These are phyloP conservation scores for Agrotis puta DNA, from an alignment of 2,888 invertebrate species.

Conservation along the genomic window DNA sequence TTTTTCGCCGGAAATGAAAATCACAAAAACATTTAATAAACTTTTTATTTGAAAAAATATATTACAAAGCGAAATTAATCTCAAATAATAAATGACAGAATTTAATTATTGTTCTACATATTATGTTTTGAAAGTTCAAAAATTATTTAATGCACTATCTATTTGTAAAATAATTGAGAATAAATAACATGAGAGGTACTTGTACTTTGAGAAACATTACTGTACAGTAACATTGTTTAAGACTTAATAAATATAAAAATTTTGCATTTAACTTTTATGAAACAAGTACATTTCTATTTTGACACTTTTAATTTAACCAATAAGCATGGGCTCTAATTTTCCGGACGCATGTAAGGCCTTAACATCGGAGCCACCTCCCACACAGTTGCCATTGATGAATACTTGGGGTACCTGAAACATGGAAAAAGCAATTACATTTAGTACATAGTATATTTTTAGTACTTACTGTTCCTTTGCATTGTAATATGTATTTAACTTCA, in stretches of 20 bases:
- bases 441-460: background rate
- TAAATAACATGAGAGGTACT: slow-evolving; percentile 24
- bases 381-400: slow-evolving; percentile 96
- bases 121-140: slow-evolving; percentile 3
- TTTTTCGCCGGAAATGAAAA: slow-evolving; percentile 16
- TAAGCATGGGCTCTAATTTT: slow-evolving; percentile 91
- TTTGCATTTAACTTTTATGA: slow-evolving; percentile 3
- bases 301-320: slow-evolving; percentile 74
- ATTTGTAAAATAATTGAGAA: background rate
- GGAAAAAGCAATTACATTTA: slow-evolving; percentile 23
- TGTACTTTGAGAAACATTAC: slow-evolving; percentile 48
- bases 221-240: slow-evolving; percentile 23
- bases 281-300: slow-evolving; percentile 18
- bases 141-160: background rate
- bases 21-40: slow-evolving; percentile 21
- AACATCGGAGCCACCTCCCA: slow-evolving; percentile 98
- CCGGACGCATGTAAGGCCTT: slow-evolving; percentile 94
- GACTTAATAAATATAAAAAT: slow-evolving; percentile 20
- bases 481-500: slow-evolving; percentile 7
- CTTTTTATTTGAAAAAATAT: slow-evolving; percentile 56
- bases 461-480: slow-evolving; percentile 6
- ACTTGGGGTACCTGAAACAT: slow-evolving; percentile 96
- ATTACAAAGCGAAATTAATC: slow-evolving; percentile 48
- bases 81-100: slow-evolving; percentile 23
- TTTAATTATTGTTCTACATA: slow-evolving; percentile 2